Conservation (phyloP, 2,888 invertebrate species). For the Tinea pellionella region DNA sequence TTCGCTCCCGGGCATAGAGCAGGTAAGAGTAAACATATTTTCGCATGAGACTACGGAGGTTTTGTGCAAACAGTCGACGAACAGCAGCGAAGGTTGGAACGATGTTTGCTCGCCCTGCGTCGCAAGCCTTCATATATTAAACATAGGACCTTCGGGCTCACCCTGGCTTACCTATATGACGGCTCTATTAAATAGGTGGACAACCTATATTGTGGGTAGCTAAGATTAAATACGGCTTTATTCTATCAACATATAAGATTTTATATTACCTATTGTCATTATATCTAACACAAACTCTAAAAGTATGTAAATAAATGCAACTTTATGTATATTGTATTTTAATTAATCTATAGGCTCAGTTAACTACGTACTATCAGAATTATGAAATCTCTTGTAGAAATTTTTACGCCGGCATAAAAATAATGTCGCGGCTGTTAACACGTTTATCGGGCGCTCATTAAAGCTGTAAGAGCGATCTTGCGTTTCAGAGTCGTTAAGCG, state of each 20-base stretch:
- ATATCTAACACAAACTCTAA: too few relatives aligned
- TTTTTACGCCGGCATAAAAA: conserved; percentile 67
- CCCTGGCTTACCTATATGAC: conserved; percentile 20
- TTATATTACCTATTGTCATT: too few relatives aligned
- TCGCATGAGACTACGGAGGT: conserved; percentile 56
- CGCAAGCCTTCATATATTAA: conserved; percentile 68
- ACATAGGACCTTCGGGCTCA: conserved; percentile 38
- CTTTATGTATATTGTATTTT: background rate
- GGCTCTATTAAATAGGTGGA: conserved; percentile 4
- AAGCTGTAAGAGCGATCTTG: conserved; percentile 65
- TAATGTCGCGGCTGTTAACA: conserved; percentile 68
- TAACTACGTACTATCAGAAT: background rate
- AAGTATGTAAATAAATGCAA: too few relatives aligned
- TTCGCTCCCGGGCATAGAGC: conserved; percentile 8
- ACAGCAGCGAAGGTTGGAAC: conserved; percentile 48
- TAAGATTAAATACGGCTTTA: background rate
- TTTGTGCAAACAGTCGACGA: conserved; percentile 55
- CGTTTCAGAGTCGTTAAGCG: conserved; percentile 66
- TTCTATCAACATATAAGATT: background rate
- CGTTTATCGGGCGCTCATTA: conserved; percentile 70
- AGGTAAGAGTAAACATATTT: conserved; percentile 67
- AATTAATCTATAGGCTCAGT: background rate
- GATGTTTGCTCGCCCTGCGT: conserved; percentile 60
- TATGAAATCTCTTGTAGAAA: conserved; percentile 20
- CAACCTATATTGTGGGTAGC: background rate